Base-by-base conservation (phyloP, 2,797 vertebrate species). In the Euphonia xanthogaster region DNA sequence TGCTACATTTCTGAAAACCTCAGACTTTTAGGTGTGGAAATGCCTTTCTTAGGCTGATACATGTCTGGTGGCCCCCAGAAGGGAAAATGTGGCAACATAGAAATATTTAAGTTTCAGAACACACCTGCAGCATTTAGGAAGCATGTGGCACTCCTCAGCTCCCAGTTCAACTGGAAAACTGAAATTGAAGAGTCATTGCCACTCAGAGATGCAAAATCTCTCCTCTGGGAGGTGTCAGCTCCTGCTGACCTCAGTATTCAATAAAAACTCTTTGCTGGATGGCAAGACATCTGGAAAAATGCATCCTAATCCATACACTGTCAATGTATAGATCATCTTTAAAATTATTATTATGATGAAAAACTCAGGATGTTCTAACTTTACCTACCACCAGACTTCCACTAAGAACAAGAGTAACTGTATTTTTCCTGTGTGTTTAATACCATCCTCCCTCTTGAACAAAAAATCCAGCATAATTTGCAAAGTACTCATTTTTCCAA, bases 321-420 rank as follows among this genome's bases (percentile, higher is more conserved):
- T 42, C 7, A 6, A 39, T 48, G 2, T 23, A 23, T 22, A 9
- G 2, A 6, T 33, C 25, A 25, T 44, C 22, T 71, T 91, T 17
- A 50, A 70, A 82, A 51, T 57, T 1, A 51, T 23, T 18, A 62
- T 17, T 55, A 40, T 1, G 3, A n/a, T 50, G 6, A 77, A 77
- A 40, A 4, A 0, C 0, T 0, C 13, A 25, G 14, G 20, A 60
- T 78, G 35, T 50, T 14, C 17, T 61, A 50, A 4, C 15, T 57
- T 45, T 84, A 54, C 4, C 23, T 53, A 50, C 3, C 6, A 67
- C 12, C 9, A 18, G 47, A 58, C 8, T 86, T 88, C 28, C 39
- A 77, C 10, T 47, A 16, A 74, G 20, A 79, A 31, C 10, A 83
- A 35, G 7, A 72, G 2, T 11, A 62, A 19, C 8, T 53, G 23